These are phyloP conservation scores for Eupithecia inturbata DNA, from an alignment of 2,888 invertebrate species.

Conservation along the genomic window DNA sequence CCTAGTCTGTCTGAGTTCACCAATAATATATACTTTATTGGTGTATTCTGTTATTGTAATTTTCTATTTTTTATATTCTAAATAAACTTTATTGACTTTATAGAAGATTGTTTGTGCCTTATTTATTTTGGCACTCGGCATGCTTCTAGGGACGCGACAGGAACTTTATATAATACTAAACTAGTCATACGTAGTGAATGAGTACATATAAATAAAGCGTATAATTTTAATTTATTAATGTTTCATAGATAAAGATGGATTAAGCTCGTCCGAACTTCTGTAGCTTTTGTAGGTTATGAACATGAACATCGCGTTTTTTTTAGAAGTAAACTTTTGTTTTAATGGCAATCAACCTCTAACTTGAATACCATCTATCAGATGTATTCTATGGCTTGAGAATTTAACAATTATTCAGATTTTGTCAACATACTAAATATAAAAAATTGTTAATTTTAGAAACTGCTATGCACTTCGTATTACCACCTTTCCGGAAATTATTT, in stretches of 20 bases:
- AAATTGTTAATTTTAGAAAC: background rate
- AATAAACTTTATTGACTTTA: background rate
- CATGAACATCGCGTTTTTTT: too few species aligned
- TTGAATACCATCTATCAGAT: background rate
- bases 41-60: too few species aligned
- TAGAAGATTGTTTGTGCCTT: constrained; percentile 2
- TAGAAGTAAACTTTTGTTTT: too few species aligned
- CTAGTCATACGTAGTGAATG: background rate
- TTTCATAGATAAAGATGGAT: background rate
- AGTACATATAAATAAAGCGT: background rate
- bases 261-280: background rate
- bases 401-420: background rate
- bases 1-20: constrained; percentile 17
- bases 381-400: background rate
- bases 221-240: background rate
- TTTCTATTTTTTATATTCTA: too few species aligned
- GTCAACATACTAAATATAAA: background rate
- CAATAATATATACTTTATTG: background rate
- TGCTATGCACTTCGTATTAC: background rate
- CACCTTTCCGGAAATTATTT: background rate
- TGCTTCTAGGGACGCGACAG: constrained; percentile 1
- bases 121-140: constrained; percentile 7
- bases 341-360: too few species aligned
- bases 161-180: constrained; percentile 12
- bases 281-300: background rate